Conservation (phyloP, 2,888 invertebrate species). For the Pelosia muscerda region DNA sequence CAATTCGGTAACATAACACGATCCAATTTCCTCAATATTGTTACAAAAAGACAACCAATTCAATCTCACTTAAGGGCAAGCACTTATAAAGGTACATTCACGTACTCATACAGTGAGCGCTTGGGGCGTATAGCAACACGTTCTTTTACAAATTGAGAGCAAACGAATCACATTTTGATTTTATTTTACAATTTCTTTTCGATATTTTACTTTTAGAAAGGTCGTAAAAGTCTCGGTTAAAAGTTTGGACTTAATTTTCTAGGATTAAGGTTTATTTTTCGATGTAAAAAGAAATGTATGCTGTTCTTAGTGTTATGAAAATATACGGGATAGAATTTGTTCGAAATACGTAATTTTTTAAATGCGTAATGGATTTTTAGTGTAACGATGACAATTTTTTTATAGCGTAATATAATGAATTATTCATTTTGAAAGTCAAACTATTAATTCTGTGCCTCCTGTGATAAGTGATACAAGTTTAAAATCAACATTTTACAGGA, state of each 20-base stretch:
- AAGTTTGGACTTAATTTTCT: conserved; percentile 26
- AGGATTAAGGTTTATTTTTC: background rate
- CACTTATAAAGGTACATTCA: conserved; percentile 49
- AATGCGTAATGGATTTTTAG: too few relatives aligned
- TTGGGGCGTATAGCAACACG: conserved; percentile 38
- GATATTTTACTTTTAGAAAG: conserved; percentile 56
- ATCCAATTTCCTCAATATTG: conserved; percentile 47
- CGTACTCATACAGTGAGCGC: conserved; percentile 29
- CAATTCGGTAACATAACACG: conserved; percentile 30
- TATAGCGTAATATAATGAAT: too few relatives aligned
- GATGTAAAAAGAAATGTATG: background rate
- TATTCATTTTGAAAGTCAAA: too few relatives aligned
- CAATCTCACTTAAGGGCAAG: conserved; percentile 69
- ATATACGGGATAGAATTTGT: conserved; percentile 48
- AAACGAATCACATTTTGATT: conserved; percentile 81
- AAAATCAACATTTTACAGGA: too few relatives aligned
- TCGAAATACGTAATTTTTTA: too few relatives aligned
- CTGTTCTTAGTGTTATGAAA: conserved; percentile 51
- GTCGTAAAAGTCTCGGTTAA: conserved; percentile 28
- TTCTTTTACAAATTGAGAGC: conserved; percentile 71
- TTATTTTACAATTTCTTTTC: conserved; percentile 83
- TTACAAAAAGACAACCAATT: conserved; percentile 64
- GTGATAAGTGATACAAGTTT: too few relatives aligned
- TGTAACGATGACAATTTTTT: too few relatives aligned
- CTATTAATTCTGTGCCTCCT: too few relatives aligned